Percentiles rank a stretch among this genome's conserved stretches.
phyloP scores from a whole-genome alignment of 2,113 vertebrate genomes.

The Ptilorrhoa leucosticta region DNA sequence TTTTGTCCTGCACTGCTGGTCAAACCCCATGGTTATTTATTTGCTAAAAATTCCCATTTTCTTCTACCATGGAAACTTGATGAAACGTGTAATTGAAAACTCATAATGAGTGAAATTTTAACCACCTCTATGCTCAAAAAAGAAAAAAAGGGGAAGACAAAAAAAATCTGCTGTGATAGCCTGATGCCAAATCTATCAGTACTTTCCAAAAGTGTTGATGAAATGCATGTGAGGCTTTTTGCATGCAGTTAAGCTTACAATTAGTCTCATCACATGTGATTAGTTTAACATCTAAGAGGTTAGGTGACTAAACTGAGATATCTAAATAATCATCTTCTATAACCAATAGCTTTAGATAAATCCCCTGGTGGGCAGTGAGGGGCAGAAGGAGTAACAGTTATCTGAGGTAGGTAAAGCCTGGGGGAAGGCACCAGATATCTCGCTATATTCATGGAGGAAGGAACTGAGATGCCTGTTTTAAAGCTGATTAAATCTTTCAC shows the following conservation, averaged over 20 bases:
- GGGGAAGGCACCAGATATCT: not conserved
- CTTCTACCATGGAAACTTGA: not conserved
- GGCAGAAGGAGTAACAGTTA: not conserved
- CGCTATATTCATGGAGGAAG: not conserved
- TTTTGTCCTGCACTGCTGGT: not conserved
- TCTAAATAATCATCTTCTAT: not conserved
- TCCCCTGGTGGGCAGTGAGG: accelerated
- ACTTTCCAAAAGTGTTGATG: not conserved
- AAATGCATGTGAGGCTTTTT: not conserved
- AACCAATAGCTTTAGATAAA: not conserved
- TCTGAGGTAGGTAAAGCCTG: not conserved
- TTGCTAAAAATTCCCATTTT: not conserved
- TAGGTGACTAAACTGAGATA: not conserved
- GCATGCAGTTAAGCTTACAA: not conserved
- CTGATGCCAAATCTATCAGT: too few relatives aligned
- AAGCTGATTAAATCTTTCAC: not conserved
- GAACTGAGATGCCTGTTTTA: not conserved
- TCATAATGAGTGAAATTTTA: not conserved
- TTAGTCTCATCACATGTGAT: not conserved
- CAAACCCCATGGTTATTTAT: not conserved
- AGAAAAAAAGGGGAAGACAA: not conserved
- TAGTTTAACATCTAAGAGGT: not conserved
- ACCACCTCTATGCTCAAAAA: not conserved
- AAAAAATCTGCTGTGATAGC: not conserved
- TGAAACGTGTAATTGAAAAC: not conserved